phyloP scores from a whole-genome alignment of 92 coral and sea anemone species.

The Zoanthus sansibaricus region DNA sequence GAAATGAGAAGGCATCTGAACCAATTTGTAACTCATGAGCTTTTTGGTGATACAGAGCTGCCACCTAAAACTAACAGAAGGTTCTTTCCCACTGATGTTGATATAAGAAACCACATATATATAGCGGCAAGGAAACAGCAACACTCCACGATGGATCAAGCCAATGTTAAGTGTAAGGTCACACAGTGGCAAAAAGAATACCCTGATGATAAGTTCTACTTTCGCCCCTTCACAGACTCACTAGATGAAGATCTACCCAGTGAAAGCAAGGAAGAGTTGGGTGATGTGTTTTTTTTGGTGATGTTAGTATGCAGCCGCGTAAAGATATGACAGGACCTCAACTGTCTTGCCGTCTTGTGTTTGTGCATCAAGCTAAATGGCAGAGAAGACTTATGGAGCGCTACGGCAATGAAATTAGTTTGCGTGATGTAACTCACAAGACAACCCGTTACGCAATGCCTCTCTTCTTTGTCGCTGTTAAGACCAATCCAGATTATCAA shows the following conservation, averaged over 20 bases:
- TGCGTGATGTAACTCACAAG: constrained; percentile 66
- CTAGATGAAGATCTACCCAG: neutral
- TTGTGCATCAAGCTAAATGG: constrained; percentile 64
- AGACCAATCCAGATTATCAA: constrained; percentile 19
- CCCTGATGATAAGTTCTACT: constrained; percentile 55
- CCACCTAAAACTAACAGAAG: constrained; percentile 49
- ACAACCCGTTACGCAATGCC: constrained; percentile 48
- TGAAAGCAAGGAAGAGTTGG: neutral
- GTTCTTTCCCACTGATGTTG: constrained; percentile 40
- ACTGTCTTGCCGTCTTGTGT: constrained; percentile 44
- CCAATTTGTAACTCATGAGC: constrained; percentile 47
- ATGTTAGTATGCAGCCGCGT: neutral
- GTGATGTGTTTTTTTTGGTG: neutral
- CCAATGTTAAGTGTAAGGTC: constrained; percentile 29
- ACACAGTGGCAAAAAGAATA: constrained; percentile 48
- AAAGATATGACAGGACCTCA: neutral
- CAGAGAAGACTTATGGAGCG: constrained; percentile 43
- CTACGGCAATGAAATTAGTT: constrained; percentile 60
- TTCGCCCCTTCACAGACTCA: constrained; percentile 41
- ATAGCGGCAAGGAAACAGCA: constrained; percentile 34
- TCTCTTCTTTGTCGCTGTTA: constrained; percentile 30
- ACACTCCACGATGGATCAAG: constrained; percentile 58
- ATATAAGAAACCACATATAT: constrained; percentile 57
- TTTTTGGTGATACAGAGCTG: constrained; percentile 15
- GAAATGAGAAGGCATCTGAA: constrained; percentile 67